Evolutionary conservation across 2,888 invertebrate species (phyloP).

Genomic region (Caenorhabditis uteleia): DNA sequence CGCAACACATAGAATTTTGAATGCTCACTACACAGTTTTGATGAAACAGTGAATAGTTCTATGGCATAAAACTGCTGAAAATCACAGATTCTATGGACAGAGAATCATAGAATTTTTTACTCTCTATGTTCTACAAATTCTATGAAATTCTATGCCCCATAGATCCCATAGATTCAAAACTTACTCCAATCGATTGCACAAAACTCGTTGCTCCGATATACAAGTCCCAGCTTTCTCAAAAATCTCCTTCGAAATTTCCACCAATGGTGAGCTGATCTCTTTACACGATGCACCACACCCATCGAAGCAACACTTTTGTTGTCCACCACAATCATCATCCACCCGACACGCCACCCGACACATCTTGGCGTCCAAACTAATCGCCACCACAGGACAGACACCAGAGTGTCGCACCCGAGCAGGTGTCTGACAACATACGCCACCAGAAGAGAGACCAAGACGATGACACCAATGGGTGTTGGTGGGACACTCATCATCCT

Average conservation of each 20-base stretch:
- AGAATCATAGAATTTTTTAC: too few species aligned
- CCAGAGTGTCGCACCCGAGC: conserved; percentile 39
- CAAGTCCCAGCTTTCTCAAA: conserved; percentile 32
- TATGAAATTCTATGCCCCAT: too few species aligned
- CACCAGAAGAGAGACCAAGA: conserved; percentile 51
- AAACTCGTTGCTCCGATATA: conserved; percentile 27
- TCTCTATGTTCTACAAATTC: too few species aligned
- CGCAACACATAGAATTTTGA: too few species aligned
- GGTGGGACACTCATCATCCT: conserved; percentile 46
- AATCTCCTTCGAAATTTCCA: conserved; percentile 27
- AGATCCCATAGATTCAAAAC: background rate
- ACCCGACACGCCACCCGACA: conserved; percentile 43
- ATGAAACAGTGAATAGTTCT: too few species aligned
- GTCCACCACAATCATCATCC: conserved; percentile 49
- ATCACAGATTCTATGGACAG: background rate
- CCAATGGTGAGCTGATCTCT: conserved; percentile 20
- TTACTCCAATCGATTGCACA: conserved; percentile 33
- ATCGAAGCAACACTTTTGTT: conserved; percentile 65
- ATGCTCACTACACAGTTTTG: too few species aligned
- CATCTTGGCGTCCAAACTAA: conserved; percentile 32
- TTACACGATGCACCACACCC: conserved; percentile 60
- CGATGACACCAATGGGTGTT: conserved; percentile 57
- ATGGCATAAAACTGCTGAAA: too few species aligned
- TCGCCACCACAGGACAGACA: conserved; percentile 40
- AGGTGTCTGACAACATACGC: conserved; percentile 57